phyloP scores from a whole-genome alignment of 1,140 invertebrate species.

The Drosophila rhopaloa region DNA sequence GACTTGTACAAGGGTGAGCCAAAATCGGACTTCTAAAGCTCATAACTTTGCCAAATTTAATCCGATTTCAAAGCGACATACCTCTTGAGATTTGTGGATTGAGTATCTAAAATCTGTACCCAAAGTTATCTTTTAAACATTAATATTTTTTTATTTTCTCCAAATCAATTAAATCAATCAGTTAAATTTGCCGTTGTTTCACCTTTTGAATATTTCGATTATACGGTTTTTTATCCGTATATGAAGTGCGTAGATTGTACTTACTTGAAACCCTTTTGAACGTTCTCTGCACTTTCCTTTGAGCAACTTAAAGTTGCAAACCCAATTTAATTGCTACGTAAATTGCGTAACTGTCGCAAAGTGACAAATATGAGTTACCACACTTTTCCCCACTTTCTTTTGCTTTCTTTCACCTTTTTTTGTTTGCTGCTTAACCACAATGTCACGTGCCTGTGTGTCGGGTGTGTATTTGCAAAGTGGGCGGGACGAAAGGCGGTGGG shows the following conservation, averaged over 20 bases:
- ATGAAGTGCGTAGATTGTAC: background rate
- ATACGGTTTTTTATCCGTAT: too few relatives aligned
- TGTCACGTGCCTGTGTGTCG: constrained; percentile 23
- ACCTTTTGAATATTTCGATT: too few relatives aligned
- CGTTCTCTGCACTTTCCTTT: background rate
- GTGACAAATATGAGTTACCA: constrained; percentile 20
- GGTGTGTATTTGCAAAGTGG: constrained; percentile 28
- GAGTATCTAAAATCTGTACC: too few relatives aligned
- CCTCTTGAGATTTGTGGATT: too few relatives aligned
- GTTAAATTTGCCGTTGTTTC: too few relatives aligned
- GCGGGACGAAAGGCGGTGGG: constrained; percentile 37
- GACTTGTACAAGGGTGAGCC: too few relatives aligned
- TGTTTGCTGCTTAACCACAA: constrained; percentile 34
- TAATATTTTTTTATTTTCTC: too few relatives aligned
- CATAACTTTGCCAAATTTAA: too few relatives aligned
- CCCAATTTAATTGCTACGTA: constrained; percentile 31
- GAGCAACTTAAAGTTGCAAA: constrained; percentile 6
- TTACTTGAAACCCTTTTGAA: background rate
- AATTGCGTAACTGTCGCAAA: constrained; percentile 24
- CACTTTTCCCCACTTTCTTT: constrained; percentile 11
- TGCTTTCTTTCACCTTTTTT: constrained; percentile 23
- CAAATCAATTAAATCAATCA: too few relatives aligned
- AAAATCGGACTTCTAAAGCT: too few relatives aligned
- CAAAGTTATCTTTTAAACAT: too few relatives aligned
- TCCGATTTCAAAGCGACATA: too few relatives aligned